phyloP scores from a whole-genome alignment of 2,113 vertebrate genomes.

The Antechinus stuartii region DNA sequence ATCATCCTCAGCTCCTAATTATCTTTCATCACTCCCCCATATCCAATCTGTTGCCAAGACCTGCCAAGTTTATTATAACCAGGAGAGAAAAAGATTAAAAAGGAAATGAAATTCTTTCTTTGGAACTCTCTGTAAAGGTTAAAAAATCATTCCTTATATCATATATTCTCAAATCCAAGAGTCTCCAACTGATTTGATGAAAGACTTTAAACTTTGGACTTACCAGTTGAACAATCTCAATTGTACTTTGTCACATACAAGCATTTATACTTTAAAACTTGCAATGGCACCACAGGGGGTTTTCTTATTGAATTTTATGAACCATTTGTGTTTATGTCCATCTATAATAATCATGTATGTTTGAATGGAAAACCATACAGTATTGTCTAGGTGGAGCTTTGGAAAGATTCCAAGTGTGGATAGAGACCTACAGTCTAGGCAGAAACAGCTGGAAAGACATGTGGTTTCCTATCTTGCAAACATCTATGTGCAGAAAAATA shows the following conservation, averaged over 20 bases:
- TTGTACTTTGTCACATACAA: background rate
- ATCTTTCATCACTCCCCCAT: no score
- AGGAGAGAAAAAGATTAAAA: background rate
- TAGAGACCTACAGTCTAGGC: background rate
- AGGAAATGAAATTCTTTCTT: background rate
- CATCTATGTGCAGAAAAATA: slow-evolving; percentile 57
- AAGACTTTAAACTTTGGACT: slow-evolving; percentile 25
- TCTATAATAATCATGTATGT: background rate
- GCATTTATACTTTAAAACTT: background rate
- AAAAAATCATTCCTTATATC: background rate
- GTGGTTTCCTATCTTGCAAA: slow-evolving; percentile 15
- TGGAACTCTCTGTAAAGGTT: background rate
- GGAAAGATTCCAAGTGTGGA: background rate
- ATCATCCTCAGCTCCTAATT: no score
- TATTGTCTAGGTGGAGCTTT: background rate
- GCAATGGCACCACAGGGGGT: background rate
- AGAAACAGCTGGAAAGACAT: background rate
- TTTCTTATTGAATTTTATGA: background rate
- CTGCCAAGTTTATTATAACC: background rate
- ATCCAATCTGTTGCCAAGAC: background rate
- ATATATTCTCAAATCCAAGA: background rate
- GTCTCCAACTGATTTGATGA: background rate
- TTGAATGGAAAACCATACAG: background rate
- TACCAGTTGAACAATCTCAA: background rate
- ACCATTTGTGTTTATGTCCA: background rate